Evolutionary conservation across 1,140 invertebrate genomes (phyloP), one percentile per base, ranked within the genome.

Genomic region (Drosophila burlai): DNA sequence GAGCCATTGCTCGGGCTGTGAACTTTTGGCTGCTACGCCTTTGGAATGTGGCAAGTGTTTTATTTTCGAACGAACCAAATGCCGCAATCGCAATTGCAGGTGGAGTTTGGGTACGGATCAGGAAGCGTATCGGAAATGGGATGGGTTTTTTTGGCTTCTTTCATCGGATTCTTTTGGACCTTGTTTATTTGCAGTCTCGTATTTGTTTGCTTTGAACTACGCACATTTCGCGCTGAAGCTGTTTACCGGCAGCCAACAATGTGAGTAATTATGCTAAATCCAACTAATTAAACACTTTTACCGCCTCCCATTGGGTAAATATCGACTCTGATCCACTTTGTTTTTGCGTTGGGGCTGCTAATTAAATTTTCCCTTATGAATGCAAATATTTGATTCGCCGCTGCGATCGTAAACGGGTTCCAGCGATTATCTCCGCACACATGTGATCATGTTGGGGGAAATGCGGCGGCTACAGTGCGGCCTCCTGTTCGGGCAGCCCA

Each of bases 221-320:
- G 67, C 58, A 46, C 66, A 55, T 72, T 75, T 40, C n/a, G 54
- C 11, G 43, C 24, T 7, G 49, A 34, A 18, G 6, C 10, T 84
- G 73, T 81, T 75, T 78, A 74, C 71, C 43, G 40, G 29, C 63
- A 24, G 62, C 76, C 67, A 72, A 80, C 81, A 85, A 69, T 60
- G 75, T 90, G 62, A 59, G 80, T 89, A 89, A 90, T 89, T 90
- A 90, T 89, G 85, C 78, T 90, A 79, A 90, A 85, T 89, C 84
- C 62, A 74, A 90, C 85, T 80, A 85, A 89, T 89, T 90, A 90
- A 85, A 82, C 63, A 65, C 57, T 74, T 76, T 80, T 52, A 7
- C 31, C 54, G 49, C 46, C 45, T 34, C 43, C 69, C 65, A 36
- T 46, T 10, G 57, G 29, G 54, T 42, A 21, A 61, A 60, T 67